Conservation (phyloP, 2,888 invertebrate species). For the Nymphalis polychloros region DNA sequence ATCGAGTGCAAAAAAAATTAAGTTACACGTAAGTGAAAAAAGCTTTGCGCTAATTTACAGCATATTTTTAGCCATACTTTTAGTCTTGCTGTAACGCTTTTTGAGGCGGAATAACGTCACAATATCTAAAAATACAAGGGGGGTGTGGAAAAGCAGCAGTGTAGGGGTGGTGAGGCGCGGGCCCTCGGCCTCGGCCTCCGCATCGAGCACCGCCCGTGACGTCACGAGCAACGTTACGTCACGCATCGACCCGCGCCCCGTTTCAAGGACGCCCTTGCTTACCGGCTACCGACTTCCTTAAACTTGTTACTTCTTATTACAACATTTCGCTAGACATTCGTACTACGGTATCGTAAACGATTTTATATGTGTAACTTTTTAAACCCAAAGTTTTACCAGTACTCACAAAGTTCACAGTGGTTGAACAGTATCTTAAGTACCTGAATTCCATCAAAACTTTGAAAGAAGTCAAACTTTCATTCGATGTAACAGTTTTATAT, state of each 20-base stretch:
- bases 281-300: constrained; percentile 63
- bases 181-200: constrained; percentile 61
- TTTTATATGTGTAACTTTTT: background rate
- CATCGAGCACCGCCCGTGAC: constrained; percentile 69
- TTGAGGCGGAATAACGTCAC: constrained; percentile 70
- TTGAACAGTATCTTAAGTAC: too few species aligned
- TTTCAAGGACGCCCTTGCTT: constrained; percentile 76
- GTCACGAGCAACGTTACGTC: constrained; percentile 70
- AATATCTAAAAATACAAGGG: constrained; percentile 73
- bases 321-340: constrained; percentile 25
- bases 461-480: too few species aligned
- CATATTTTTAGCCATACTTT: constrained; percentile 53
- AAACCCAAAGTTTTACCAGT: background rate
- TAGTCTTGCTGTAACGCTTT: constrained; percentile 51
- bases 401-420: too few species aligned
- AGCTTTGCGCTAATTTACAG: constrained; percentile 32
- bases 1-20: background rate
- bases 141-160: constrained; percentile 53
- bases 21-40: background rate
- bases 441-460: too few species aligned
- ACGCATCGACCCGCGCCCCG: constrained; percentile 71
- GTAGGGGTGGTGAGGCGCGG: constrained; percentile 54
- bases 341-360: constrained; percentile 8
- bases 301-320: constrained; percentile 42
- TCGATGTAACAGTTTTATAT: too few species aligned